Percentiles rank a stretch among this genome's conserved stretches.
Evolutionary conservation across 2,888 invertebrate species (phyloP).

Genomic region (Acronicta leporina): DNA sequence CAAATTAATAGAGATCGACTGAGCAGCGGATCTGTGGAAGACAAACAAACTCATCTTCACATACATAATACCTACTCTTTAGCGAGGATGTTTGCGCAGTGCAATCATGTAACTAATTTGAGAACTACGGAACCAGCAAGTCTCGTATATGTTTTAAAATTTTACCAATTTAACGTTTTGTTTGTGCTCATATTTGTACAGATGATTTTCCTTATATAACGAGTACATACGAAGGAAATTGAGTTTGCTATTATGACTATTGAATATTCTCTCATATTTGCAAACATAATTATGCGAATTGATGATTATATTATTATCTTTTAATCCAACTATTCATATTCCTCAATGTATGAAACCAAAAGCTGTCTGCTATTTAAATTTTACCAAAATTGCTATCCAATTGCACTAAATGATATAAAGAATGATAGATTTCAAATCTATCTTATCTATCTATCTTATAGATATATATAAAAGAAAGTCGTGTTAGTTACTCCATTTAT

Average conservation of each 20-base stretch:
- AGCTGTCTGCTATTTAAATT: too few species aligned
- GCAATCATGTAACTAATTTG: constrained; percentile 3
- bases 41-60: neutral
- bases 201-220: constrained; percentile 34
- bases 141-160: constrained; percentile 4
- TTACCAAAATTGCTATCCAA: too few species aligned
- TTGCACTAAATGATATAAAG: too few species aligned
- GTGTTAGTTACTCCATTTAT: too few species aligned
- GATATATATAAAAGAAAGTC: too few species aligned
- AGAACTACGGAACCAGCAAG: constrained; percentile 32
- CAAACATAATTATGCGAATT: too few species aligned
- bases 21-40: neutral
- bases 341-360: too few species aligned
- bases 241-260: constrained; percentile 10
- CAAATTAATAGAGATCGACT: neutral
- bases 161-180: constrained; percentile 14
- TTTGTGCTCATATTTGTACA: constrained; percentile 51
- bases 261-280: too few species aligned
- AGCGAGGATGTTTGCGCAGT: neutral
- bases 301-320: too few species aligned
- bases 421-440: too few species aligned
- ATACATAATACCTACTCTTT: neutral
- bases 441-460: too few species aligned
- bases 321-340: too few species aligned
- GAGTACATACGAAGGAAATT: constrained; percentile 28